These are phyloP conservation scores for Troides oblongomaculatus DNA, from an alignment of 2,888 invertebrate genomes.

Conservation along the genomic window DNA sequence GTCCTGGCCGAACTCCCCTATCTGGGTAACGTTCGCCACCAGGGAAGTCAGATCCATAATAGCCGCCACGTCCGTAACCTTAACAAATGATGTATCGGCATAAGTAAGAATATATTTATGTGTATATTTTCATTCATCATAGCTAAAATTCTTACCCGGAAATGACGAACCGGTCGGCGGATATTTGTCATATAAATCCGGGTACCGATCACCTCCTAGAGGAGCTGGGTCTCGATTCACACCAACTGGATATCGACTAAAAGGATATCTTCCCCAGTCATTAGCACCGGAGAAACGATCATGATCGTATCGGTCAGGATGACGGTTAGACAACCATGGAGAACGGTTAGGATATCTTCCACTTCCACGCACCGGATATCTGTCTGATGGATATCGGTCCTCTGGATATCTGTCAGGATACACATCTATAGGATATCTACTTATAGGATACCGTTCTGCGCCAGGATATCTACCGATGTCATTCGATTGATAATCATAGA, in stretches of 20 bases:
- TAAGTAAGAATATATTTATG: background rate
- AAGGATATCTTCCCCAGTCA: slow-evolving; percentile 72
- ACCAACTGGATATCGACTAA: slow-evolving; percentile 68
- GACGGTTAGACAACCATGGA: slow-evolving; percentile 60
- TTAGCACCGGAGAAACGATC: slow-evolving; percentile 62
- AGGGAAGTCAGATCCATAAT: slow-evolving; percentile 59
- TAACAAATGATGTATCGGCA: slow-evolving; percentile 32
- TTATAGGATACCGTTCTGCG: slow-evolving; percentile 64
- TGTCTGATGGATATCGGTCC: slow-evolving; percentile 59
- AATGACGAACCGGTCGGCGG: slow-evolving; percentile 79
- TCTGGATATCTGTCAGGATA: slow-evolving; percentile 60
- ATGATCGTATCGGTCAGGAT: slow-evolving; percentile 76
- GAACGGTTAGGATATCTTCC: slow-evolving; percentile 49
- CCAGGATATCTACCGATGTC: slow-evolving; percentile 63
- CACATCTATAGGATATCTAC: slow-evolving; percentile 62
- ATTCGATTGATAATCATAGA: slow-evolving; percentile 52
- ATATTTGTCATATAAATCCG: slow-evolving; percentile 78
- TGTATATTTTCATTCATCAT: background rate
- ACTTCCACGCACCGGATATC: slow-evolving; percentile 57
- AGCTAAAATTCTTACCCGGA: slow-evolving; percentile 63
- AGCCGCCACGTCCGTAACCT: slow-evolving; percentile 70
- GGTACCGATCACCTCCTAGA: slow-evolving; percentile 72
- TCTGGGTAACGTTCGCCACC: slow-evolving; percentile 69
- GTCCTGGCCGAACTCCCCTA: slow-evolving; percentile 71
- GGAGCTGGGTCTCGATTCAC: slow-evolving; percentile 76